phyloP scores from a whole-genome alignment of 2,888 invertebrate species.

The Mycalesis mineus region DNA sequence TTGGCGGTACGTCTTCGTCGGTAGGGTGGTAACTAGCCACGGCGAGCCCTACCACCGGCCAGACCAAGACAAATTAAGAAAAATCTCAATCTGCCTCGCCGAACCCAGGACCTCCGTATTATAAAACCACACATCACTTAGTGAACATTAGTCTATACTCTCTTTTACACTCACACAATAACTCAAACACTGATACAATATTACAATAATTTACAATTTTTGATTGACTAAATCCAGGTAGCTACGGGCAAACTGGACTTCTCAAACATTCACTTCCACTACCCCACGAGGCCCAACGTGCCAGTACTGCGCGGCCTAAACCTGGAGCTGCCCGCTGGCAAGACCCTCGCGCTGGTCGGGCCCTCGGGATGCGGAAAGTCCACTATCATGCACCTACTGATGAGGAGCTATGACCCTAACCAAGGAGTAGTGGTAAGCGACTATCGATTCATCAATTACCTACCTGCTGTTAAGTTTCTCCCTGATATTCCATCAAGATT shows the following conservation, averaged over 20 bases:
- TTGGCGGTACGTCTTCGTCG: too few relatives aligned
- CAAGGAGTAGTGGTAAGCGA: conserved; percentile 68
- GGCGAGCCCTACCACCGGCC: too few relatives aligned
- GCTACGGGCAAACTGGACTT: conserved; percentile 82
- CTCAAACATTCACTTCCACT: conserved; percentile 83
- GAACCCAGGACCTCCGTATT: too few relatives aligned
- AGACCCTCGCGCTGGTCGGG: conserved; percentile 85
- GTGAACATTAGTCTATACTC: too few relatives aligned
- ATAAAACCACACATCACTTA: too few relatives aligned
- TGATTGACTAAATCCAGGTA: conserved; percentile 52
- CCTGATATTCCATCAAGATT: too few relatives aligned
- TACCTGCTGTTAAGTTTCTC: too few relatives aligned
- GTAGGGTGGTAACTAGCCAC: too few relatives aligned
- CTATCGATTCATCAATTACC: not conserved
- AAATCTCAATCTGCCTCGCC: too few relatives aligned
- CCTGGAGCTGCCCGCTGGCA: conserved; percentile 80
- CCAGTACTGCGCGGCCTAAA: conserved; percentile 82
- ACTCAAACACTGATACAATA: too few relatives aligned
- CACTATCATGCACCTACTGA: conserved; percentile 85
- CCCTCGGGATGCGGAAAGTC: conserved; percentile 89
- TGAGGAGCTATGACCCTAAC: conserved; percentile 86
- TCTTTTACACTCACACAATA: too few relatives aligned
- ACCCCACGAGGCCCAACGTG: conserved; percentile 84
- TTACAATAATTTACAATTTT: not conserved
- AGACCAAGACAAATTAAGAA: too few relatives aligned